Conservation (phyloP, 2,888 invertebrate genomes). For the Cryptosula pallasiana region DNA sequence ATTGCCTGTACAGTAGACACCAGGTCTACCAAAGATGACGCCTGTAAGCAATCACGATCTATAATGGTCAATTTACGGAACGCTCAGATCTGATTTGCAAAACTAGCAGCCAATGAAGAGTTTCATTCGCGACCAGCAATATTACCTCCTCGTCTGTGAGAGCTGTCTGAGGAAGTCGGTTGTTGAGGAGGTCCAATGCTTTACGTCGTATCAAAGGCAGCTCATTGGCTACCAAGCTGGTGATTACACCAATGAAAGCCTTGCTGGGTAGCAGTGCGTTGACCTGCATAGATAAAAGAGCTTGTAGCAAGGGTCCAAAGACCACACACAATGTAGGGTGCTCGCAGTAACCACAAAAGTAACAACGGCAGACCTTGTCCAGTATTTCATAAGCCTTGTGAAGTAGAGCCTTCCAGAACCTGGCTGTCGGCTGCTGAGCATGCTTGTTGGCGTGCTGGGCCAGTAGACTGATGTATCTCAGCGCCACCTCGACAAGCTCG, state of each 20-base stretch:
- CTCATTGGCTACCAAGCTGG: slow-evolving; percentile 66
- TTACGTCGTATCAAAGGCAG: slow-evolving; percentile 69
- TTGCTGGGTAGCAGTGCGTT: slow-evolving; percentile 65
- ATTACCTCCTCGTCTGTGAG: slow-evolving; percentile 50
- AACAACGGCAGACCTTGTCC: slow-evolving; percentile 69
- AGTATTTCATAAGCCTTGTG: slow-evolving; percentile 73
- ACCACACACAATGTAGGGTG: too few relatives aligned
- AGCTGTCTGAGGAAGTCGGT: slow-evolving; percentile 68
- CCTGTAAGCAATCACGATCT: neutral
- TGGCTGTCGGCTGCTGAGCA: slow-evolving; percentile 56
- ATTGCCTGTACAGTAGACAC: neutral
- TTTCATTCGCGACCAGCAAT: too few relatives aligned
- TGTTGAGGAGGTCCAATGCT: slow-evolving; percentile 77
- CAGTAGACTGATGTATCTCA: slow-evolving; percentile 41
- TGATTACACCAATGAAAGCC: slow-evolving; percentile 73
- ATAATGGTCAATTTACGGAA: too few relatives aligned
- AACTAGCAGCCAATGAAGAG: too few relatives aligned
- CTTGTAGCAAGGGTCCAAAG: too few relatives aligned
- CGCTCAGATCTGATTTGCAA: too few relatives aligned
- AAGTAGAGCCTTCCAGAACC: slow-evolving; percentile 77
- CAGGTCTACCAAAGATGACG: neutral
- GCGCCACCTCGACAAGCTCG: slow-evolving; percentile 54
- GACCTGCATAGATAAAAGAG: slow-evolving; percentile 36
- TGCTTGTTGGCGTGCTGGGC: slow-evolving; percentile 58
- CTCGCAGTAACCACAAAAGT: too few relatives aligned